Evolutionary conservation across 2,888 invertebrate genomes (phyloP), one percentile per base, ranked within the genome.

Genomic region (Nymphalis urticae): DNA sequence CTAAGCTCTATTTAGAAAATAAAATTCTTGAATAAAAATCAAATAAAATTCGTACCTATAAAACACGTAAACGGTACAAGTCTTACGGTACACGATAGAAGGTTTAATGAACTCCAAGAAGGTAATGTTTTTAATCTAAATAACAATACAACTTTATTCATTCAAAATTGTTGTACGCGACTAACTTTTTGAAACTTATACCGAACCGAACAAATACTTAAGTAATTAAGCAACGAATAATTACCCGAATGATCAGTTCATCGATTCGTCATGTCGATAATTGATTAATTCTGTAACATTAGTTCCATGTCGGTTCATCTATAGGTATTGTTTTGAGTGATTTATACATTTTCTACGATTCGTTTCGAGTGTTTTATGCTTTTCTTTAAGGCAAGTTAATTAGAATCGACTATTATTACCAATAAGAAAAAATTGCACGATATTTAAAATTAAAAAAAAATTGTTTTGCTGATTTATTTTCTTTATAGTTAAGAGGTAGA

Each of bases 271-370:
- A 66, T 71, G 74, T 75, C 71, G 68, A 48, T 73, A 73, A 78
- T 75, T 73, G 71, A 77, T 76, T 75, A 67, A 68, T 71, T 73
- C 70, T 69, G 54, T 56, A 62, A 68, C 72, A 75, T 78, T 75
- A 71, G 72, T 72, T 72, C 66, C 72, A 70, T 69, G 74, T 71
- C 72, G 70, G 70, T 61, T 68, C 71, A 72, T 62, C 63, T 60
- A 32, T 62, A 65, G 54, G 58, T 64, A 70, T 72, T 72, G 72
- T 70, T 72, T 58, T 32, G 62, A 59, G 59, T 67, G 67, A 72
- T 72, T 69, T 72, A 69, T 64, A 64, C 64, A 64, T 58, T 59
- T 64, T 59, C 51, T 61, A 32, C 62, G 62, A 72, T 72, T 72
- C 69, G 72, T 59, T 56, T 58, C 64, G 54, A 61, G 42, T 61